Conservation (phyloP, 1,140 invertebrate species). For the Maconellicoccus hirsutus region DNA sequence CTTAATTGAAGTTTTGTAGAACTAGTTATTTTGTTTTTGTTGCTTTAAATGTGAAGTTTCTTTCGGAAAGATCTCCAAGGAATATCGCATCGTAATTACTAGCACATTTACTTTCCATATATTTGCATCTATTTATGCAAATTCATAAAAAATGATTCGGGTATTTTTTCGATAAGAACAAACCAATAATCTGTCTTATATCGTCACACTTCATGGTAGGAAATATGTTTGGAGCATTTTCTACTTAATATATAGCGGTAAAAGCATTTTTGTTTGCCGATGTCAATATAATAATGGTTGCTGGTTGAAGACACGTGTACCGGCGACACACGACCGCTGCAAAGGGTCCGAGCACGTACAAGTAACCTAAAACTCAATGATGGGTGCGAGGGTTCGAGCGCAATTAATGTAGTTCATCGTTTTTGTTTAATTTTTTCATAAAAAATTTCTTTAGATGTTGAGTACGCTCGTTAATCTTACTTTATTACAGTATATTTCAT, state of each 20-base stretch:
- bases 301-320: background rate
- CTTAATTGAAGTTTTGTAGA: too few species aligned
- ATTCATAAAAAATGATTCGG: too few species aligned
- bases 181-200: too few species aligned
- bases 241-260: background rate
- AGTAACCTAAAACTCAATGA: background rate
- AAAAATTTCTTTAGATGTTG: background rate
- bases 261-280: background rate
- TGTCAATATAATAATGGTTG: background rate
- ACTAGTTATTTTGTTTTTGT: too few species aligned
- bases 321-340: background rate
- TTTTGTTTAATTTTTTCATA: background rate
- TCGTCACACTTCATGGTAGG: too few species aligned
- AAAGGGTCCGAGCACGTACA: background rate
- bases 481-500: background rate
- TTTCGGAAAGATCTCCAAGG: too few species aligned
- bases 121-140: too few species aligned
- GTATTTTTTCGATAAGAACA: too few species aligned
- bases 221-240: background rate
- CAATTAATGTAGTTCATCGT: constrained; percentile 1
- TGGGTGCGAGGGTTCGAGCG: background rate
- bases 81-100: too few species aligned
- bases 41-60: too few species aligned
- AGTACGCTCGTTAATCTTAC: background rate
- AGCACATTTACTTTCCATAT: too few species aligned